Base-by-base conservation (phyloP, 2,797 vertebrate genomes). In the Acanthopagrus latus region DNA sequence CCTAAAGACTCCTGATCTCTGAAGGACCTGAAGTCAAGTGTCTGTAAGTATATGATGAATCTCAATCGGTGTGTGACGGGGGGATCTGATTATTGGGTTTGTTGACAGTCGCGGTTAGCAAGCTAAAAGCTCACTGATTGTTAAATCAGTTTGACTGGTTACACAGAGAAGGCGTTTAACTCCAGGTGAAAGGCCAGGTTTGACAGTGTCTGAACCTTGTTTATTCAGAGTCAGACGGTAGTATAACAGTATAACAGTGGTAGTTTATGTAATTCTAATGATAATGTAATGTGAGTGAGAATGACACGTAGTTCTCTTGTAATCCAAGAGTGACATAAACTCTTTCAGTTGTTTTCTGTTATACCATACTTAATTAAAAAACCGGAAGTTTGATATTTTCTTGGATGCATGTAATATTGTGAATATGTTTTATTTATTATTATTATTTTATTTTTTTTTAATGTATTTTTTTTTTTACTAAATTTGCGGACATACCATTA, bases 31-130 rank as follows among this genome's bases (percentile, higher is more conserved):
- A 0, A 33, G 16, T 3, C 23, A 50, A 23, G 12, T 17, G 0
- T 1, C 20, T 23, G 18, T 90, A 62, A 89, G 86, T 86, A 52
- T 2, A 60, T 0, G 2, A 13, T 2, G 2, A 11, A 14, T 51
- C 23, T 63, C 48, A 13, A 33, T 51, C 56, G 20, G 1, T 68
- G 7, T 29, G 2, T 41, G 9, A 20, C 2, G 13, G 17, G 0
- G 7, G 14, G 4, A 5, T n/a, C 5, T 41, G 1, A 29, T 7
- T 18, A 2, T 38, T 21, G n/a, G 1, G 13, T 55, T 33, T 46
- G 17, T 50, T 7, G 13, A 59, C 5, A 43, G 44, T 7, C 2
- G 8, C 3, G 21, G 20, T 9, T 4, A 7, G 6, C 12, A 54
- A 23, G 1, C 12, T 29, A 2, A 3, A 27, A 7, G 2, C 27